Evolutionary conservation across 1,140 invertebrate species (phyloP).

Genomic region (Dinothrombium tinctorium): DNA sequence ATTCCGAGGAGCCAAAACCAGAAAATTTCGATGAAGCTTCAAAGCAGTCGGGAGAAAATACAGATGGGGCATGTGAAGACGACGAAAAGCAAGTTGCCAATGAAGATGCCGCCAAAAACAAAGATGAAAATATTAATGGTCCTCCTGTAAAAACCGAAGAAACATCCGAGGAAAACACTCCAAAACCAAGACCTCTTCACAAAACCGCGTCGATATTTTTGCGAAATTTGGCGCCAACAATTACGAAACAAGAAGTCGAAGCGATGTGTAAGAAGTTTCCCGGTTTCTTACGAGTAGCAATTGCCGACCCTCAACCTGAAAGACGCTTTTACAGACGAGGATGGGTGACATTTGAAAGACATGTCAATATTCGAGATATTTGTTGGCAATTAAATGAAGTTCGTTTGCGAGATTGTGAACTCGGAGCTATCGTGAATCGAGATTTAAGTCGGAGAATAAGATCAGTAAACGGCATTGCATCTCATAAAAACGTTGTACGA

Average conservation of each 20-base stretch:
- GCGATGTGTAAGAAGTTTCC: constrained; percentile 81
- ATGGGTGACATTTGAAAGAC: constrained; percentile 90
- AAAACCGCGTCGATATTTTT: constrained; percentile 93
- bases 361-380: constrained; percentile 97
- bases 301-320: constrained; percentile 89
- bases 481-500: constrained; percentile 66
- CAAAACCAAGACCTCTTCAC: constrained; percentile 34
- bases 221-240: constrained; percentile 75
- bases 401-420: constrained; percentile 60
- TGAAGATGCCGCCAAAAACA: constrained; percentile 8
- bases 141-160: constrained; percentile 19
- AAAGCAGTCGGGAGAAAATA: neutral
- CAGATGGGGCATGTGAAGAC: neutral
- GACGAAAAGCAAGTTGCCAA: constrained; percentile 4
- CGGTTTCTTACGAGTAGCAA: constrained; percentile 81
- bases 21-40: too few relatives aligned
- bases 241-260: constrained; percentile 90
- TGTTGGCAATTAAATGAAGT: constrained; percentile 98
- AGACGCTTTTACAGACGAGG: constrained; percentile 80
- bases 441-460: constrained; percentile 77
- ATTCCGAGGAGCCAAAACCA: too few relatives aligned
- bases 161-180: constrained; percentile 15
- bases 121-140: constrained; percentile 16
- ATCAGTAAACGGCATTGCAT: constrained; percentile 70
- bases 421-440: constrained; percentile 78